phyloP scores from a whole-genome alignment of 2,888 invertebrate genomes.

The Meiosimyza platycephala region DNA sequence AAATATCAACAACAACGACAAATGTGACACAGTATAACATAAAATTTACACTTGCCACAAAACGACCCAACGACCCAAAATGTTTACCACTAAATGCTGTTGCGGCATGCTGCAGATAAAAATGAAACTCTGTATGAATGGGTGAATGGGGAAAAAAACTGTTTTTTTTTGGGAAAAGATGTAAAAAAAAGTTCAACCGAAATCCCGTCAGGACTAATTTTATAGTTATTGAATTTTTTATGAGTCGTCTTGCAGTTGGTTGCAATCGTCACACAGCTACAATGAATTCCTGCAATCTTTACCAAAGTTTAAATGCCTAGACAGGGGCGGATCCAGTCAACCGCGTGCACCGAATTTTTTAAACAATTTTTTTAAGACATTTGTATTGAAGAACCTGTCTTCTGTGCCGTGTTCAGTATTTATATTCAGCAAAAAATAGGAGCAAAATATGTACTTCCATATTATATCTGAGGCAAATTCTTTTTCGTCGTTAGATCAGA shows the following conservation, averaged over 20 bases:
- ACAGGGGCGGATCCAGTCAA: too few species aligned
- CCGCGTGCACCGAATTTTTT: too few species aligned
- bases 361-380: too few species aligned
- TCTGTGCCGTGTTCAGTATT: too few species aligned
- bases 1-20: neutral
- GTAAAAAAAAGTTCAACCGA: neutral
- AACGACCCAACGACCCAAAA: slow-evolving; percentile 10
- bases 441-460: too few species aligned
- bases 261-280: slow-evolving; percentile 10
- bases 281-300: neutral
- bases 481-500: too few species aligned
- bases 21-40: slow-evolving; percentile 26
- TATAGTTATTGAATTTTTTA: slow-evolving; percentile 32
- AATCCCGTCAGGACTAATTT: slow-evolving; percentile 33
- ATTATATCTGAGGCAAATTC: too few species aligned
- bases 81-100: slow-evolving; percentile 27
- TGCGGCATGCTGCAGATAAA: slow-evolving; percentile 26
- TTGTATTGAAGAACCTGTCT: too few species aligned
- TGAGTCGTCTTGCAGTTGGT: slow-evolving; percentile 22
- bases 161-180: too few species aligned
- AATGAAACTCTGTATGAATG: neutral
- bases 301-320: too few species aligned
- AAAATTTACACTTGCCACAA: slow-evolving; percentile 28
- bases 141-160: neutral
- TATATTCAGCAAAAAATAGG: too few species aligned